A percentile compares a stretch with the other conserved stretches of the same genome.
Conservation (phyloP, 2,113 vertebrate species). For the Sphaerodactylus townsendi region DNA sequence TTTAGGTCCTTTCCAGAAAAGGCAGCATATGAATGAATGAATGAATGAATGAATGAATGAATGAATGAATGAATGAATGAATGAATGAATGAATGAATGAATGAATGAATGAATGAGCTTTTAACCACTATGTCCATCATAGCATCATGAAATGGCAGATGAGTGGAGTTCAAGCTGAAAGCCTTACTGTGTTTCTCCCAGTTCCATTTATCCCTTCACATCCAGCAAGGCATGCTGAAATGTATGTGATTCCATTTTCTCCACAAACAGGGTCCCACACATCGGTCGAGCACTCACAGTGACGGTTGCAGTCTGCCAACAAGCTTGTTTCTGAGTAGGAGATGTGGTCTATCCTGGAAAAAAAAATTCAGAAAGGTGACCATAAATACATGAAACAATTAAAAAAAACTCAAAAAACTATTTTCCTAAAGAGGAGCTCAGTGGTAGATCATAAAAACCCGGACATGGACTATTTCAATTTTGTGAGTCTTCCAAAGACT, state of each 20-base stretch:
- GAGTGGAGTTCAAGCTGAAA: background rate
- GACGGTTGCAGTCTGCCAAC: slow-evolving; percentile 78
- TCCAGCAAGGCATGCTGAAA: slow-evolving; percentile 91
- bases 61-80: too few species aligned
- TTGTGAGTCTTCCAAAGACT: too few species aligned
- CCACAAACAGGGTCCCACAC: slow-evolving; percentile 93
- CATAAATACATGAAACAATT: slow-evolving; percentile 1
- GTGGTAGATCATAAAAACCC: too few species aligned
- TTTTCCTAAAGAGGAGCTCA: too few species aligned
- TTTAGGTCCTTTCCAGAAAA: too few species aligned
- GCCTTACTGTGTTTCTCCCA: slow-evolving; percentile 80
- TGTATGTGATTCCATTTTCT: slow-evolving; percentile 81
- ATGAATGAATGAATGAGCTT: too few species aligned
- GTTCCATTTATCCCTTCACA: slow-evolving; percentile 78
- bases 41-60: too few species aligned
- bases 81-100: too few species aligned
- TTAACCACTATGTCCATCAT: background rate
- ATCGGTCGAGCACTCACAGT: slow-evolving; percentile 71
- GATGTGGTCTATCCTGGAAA: slow-evolving; percentile 67
- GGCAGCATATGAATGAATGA: too few species aligned
- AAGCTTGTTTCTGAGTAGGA: slow-evolving; percentile 64
- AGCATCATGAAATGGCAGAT: background rate
- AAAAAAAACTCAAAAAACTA: too few species aligned
- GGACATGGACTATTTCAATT: too few species aligned
- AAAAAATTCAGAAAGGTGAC: slow-evolving; percentile 30